Conservation (phyloP, 2,113 vertebrate species). For the Laterallus jamaicensis region DNA sequence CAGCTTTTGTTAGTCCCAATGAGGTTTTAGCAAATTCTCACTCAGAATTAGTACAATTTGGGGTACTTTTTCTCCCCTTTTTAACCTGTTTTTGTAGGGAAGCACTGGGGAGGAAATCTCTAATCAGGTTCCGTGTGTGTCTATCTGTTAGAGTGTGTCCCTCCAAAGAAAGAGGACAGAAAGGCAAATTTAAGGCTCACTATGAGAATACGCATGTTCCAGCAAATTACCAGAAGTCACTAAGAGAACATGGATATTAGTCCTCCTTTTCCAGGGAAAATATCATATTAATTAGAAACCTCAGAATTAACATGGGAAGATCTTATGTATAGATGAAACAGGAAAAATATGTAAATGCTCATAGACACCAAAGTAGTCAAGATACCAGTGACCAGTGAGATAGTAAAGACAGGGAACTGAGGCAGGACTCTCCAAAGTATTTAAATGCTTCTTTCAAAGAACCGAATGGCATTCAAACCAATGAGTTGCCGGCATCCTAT, state of each 20-base stretch:
- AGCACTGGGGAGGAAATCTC: not conserved
- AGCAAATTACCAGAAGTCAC: not conserved
- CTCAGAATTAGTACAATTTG: not conserved
- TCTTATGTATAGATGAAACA: not conserved
- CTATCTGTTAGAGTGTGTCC: accelerated
- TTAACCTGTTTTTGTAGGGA: not conserved
- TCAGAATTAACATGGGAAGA: not conserved
- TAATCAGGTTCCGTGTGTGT: not conserved
- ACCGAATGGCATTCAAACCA: not conserved
- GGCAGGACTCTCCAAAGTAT: not conserved
- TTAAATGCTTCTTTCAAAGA: not conserved
- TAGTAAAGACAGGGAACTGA: not conserved
- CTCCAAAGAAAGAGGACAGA: not conserved
- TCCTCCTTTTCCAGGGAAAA: not conserved
- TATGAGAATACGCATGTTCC: not conserved
- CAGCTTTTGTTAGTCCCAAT: not conserved
- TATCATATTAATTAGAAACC: not conserved
- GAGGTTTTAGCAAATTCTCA: not conserved
- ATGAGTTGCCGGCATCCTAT: accelerated
- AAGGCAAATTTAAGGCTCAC: not conserved
- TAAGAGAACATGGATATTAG: not conserved
- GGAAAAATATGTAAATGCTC: not conserved
- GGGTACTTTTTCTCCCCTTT: accelerated
- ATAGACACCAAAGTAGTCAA: not conserved
- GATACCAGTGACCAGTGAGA: not conserved